A percentile compares a stretch with the other conserved stretches of the same genome.
These are phyloP conservation scores for Hippoglossus stenolepis DNA, from an alignment of 2,113 vertebrate species.

Conservation along the genomic window DNA sequence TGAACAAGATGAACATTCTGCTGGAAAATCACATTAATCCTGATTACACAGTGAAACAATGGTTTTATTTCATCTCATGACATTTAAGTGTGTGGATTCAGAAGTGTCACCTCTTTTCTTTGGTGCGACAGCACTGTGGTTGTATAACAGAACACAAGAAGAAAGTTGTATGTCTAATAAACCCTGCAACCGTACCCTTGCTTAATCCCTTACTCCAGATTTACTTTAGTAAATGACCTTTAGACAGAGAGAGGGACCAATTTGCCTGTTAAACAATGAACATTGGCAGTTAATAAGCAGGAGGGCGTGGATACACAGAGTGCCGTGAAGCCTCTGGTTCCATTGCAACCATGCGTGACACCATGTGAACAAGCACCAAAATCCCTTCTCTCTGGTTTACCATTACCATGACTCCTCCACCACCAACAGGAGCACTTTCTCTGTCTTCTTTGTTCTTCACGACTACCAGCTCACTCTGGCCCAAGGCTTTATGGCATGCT, in stretches of 20 bases:
- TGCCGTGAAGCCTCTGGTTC: conserved; percentile 20
- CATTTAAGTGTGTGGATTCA: conserved; percentile 5
- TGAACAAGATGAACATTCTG: not conserved
- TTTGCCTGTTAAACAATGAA: conserved; percentile 2
- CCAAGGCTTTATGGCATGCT: conserved; percentile 47
- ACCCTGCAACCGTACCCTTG: not conserved
- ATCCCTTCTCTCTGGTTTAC: conserved; percentile 37
- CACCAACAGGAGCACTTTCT: conserved; percentile 40
- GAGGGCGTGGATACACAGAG: conserved; percentile 31
- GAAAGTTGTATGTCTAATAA: conserved; percentile 3
- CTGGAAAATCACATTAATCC: not conserved
- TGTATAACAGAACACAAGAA: conserved; percentile 15
- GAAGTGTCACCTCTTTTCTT: conserved; percentile 4
- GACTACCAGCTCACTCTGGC: conserved; percentile 16
- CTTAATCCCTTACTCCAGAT: conserved; percentile 3
- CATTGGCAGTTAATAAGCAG: conserved; percentile 28
- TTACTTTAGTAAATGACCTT: conserved; percentile 13
- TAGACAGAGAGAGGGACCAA: not conserved
- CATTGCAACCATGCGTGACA: conserved; percentile 41
- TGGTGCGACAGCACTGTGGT: not conserved
- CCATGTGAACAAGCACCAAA: conserved; percentile 63
- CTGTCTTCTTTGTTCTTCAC: conserved; percentile 42
- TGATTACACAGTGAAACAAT: not conserved
- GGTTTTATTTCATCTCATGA: conserved; percentile 7
- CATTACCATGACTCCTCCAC: conserved; percentile 55